These are phyloP conservation scores for Cotesia glomerata DNA, from an alignment of 1,140 invertebrate genomes.

Conservation along the genomic window DNA sequence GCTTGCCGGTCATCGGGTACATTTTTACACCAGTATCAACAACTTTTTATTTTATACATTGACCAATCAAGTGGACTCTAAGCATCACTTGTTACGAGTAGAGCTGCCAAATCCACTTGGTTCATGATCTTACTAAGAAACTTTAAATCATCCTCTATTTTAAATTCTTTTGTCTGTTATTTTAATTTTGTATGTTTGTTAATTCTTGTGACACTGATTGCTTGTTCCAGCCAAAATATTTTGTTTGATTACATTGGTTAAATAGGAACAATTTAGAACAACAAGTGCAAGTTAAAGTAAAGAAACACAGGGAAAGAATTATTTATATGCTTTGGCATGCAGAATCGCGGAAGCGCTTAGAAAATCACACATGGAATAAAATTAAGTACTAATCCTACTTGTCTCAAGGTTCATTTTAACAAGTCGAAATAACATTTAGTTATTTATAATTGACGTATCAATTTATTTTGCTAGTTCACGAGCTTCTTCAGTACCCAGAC, in stretches of 20 bases:
- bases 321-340: constrained; percentile 22
- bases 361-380: constrained; percentile 10
- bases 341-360: constrained; percentile 14
- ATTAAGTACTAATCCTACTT: background rate
- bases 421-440: background rate
- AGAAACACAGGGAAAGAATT: constrained; percentile 9
- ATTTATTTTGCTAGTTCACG: background rate
- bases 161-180: constrained; percentile 25
- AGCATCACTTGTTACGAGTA: constrained; percentile 9
- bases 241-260: background rate
- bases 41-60: constrained; percentile 24
- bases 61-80: constrained; percentile 1
- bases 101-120: constrained; percentile 22
- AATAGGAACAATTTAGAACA: background rate
- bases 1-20: background rate
- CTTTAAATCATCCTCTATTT: constrained; percentile 20
- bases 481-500: background rate
- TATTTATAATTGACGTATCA: constrained; percentile 4
- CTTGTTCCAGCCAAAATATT: constrained; percentile 20
- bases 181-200: background rate
- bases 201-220: background rate
- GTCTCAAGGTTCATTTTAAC: constrained; percentile 5
- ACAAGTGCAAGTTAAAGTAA: background rate
- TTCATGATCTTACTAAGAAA: constrained; percentile 4
- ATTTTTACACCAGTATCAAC: constrained; percentile 32